Conservation (phyloP, 2,113 vertebrate species). For the Pseudorasbora parva region DNA sequence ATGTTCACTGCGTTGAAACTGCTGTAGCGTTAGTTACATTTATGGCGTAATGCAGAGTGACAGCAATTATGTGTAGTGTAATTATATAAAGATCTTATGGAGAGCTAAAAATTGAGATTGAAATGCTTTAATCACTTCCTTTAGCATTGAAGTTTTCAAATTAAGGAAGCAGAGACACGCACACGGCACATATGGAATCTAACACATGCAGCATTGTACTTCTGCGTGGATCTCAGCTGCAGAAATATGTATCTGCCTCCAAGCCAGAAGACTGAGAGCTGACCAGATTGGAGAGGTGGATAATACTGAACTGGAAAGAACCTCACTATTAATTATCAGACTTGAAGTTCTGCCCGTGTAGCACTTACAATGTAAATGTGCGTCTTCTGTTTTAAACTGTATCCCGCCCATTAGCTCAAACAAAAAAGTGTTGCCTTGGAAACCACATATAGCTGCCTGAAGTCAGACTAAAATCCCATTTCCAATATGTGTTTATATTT, state of each 20-base stretch:
- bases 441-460: slow-evolving; percentile 62
- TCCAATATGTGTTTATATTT: slow-evolving; percentile 67
- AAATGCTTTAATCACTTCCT: not conserved
- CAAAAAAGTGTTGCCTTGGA: slow-evolving; percentile 64
- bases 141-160: not conserved
- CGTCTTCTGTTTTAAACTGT: slow-evolving; percentile 22
- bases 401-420: slow-evolving; percentile 58
- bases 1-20: not conserved
- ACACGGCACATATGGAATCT: not conserved
- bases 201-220: not conserved
- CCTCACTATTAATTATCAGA: not conserved
- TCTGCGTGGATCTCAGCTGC: not conserved
- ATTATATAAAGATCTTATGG: slow-evolving; percentile 2
- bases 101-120: not conserved
- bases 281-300: slow-evolving; percentile 22
- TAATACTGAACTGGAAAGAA: slow-evolving; percentile 15
- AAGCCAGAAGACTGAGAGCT: not conserved
- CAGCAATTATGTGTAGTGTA: slow-evolving; percentile 35
- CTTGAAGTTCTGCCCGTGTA: slow-evolving; percentile 1
- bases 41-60: slow-evolving; percentile 21
- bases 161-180: not conserved
- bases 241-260: not conserved
- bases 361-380: slow-evolving; percentile 43
- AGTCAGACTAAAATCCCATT: slow-evolving; percentile 68
- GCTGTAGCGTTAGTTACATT: slow-evolving; percentile 10